Base-by-base conservation (phyloP, 2,888 invertebrate species). In the Fabriciana adippe region DNA sequence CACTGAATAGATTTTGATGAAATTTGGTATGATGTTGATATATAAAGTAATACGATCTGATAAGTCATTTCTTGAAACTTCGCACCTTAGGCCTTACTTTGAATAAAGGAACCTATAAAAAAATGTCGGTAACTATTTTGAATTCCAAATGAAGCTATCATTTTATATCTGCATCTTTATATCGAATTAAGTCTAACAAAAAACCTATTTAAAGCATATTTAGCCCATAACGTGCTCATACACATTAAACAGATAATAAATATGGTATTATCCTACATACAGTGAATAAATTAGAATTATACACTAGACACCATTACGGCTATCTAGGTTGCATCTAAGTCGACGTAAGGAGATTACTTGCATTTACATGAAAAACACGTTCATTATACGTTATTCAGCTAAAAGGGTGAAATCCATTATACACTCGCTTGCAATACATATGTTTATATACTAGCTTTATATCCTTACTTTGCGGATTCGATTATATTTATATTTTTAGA, bases 271-370 rank as follows among this genome's bases (percentile, higher is more conserved):
- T 54, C 51, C 51, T 48, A 56, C 48, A 55, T 65, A 66, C 47
- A 64, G n/a, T 3, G 51, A 59, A 65, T 64, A 61, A 64, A 69
- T 67, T 61, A 60, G 64, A 55, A 64, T 69, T 67, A 61, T 61
- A 61, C 57, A 59, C 59, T 48, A 35, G 41, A 18, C 55, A 56
- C 67, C 72, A 72, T 72, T 73, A 73, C 64, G 64, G 59, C 50
- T 72, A 73, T 73, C 73, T 70, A 60, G 64, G 53, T 57, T 68
- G 55, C 68, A 73, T 70, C 72, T 73, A 68, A 73, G 67, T 63
- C 68, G 71, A 69, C 72, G 66, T 69, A 69, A 72, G 68, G 69
- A 71, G 72, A 66, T 70, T 71, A 71, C 69, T 69, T 57, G 67
- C 55, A 67, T 70, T 69, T 67, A 69, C 67, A 69, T 69, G 51